phyloP scores from a whole-genome alignment of 2,113 vertebrate species.

The Chamaea fasciata region DNA sequence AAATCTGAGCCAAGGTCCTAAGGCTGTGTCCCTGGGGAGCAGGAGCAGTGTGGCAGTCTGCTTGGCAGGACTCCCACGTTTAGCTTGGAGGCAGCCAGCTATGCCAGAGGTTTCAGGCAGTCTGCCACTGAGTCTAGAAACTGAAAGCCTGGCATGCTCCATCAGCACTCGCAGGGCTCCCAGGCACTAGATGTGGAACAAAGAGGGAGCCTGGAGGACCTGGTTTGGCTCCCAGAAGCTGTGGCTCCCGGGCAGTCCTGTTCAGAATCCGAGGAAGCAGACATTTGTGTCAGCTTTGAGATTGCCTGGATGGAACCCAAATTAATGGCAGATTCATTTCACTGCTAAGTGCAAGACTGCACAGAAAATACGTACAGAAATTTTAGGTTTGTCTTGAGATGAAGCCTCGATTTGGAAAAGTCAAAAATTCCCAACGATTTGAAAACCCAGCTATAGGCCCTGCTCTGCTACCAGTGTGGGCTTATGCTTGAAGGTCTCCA shows the following conservation, averaged over 20 bases:
- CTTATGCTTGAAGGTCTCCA: background rate
- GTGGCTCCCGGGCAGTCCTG: background rate
- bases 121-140: conserved; percentile 40
- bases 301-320: background rate
- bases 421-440: background rate
- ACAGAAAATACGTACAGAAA: background rate
- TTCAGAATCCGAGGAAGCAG: background rate
- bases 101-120: conserved; percentile 62
- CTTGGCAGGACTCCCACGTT: conserved; percentile 19
- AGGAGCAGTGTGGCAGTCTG: conserved; percentile 26
- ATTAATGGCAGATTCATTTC: background rate
- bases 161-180: background rate
- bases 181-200: background rate
- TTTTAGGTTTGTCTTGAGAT: background rate
- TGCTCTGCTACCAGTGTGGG: background rate
- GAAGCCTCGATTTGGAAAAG: background rate
- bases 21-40: background rate
- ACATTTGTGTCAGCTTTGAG: background rate
- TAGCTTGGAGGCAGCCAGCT: conserved; percentile 34
- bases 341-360: background rate
- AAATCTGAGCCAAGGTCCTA: conserved; percentile 28
- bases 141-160: background rate
- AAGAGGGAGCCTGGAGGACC: conserved; percentile 2
- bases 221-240: conserved; percentile 16
- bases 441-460: background rate